Evolutionary conservation across 2,113 vertebrate species (phyloP).

Genomic region (Apaloderma vittatum): DNA sequence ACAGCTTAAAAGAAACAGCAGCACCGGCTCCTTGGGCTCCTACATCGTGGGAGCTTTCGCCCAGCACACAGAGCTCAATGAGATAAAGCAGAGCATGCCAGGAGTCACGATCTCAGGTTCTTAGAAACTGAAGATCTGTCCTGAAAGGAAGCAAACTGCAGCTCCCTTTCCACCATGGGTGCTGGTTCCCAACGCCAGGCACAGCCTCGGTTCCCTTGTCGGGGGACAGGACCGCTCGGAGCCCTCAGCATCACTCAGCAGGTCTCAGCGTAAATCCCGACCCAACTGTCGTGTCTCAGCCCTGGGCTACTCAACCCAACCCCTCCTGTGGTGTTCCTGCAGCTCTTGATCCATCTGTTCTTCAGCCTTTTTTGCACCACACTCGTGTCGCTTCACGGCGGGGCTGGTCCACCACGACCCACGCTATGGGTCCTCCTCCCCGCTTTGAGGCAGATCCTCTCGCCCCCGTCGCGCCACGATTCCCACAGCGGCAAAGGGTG

Average conservation of each 20-base stretch:
- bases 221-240: not conserved
- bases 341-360: not conserved
- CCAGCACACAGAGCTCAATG: not conserved
- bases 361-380: not conserved
- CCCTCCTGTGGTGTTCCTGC: not conserved
- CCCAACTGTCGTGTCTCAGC: not conserved
- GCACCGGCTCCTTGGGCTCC: not conserved
- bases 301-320: not conserved
- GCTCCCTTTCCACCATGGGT: not conserved
- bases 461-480: not conserved
- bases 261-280: not conserved
- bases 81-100: not conserved
- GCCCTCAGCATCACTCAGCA: not conserved
- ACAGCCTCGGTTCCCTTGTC: not conserved
- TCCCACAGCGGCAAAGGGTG: not conserved
- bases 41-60: not conserved
- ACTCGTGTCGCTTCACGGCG: fast-evolving
- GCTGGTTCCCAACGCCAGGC: not conserved
- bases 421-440: not conserved
- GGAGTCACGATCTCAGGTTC: not conserved
- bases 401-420: fast-evolving
- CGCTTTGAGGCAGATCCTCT: not conserved
- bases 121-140: not conserved
- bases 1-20: not conserved
- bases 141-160: not conserved